A percentile compares a stretch with the other conserved stretches of the same genome.
Conservation (phyloP, 2,113 vertebrate genomes). For the Mastomys natalensis region DNA sequence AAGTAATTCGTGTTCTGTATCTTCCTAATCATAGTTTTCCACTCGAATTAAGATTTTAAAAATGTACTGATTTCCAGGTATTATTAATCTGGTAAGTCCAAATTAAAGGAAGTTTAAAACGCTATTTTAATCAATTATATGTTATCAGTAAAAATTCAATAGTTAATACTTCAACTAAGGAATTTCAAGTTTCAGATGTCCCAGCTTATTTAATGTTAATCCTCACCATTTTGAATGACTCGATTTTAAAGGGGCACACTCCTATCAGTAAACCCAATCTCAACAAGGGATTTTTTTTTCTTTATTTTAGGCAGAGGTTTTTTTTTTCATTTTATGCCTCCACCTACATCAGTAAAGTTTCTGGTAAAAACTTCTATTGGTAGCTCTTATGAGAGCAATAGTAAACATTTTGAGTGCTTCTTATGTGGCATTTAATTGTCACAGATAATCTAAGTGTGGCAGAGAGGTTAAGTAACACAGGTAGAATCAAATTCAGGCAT, state of each 20-base stretch:
- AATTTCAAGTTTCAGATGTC: slow-evolving; percentile 30
- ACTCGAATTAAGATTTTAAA: slow-evolving; percentile 5
- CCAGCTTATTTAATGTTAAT: neutral
- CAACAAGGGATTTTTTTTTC: neutral
- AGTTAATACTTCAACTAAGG: slow-evolving; percentile 12
- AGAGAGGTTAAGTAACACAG: neutral
- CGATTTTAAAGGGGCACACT: neutral
- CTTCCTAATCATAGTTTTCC: neutral
- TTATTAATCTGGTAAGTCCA: slow-evolving; percentile 41
- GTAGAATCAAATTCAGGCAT: neutral
- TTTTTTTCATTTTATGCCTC: slow-evolving; percentile 26
- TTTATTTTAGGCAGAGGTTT: neutral
- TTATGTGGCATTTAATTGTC: slow-evolving; percentile 32
- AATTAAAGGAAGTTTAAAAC: neutral
- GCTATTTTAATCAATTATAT: slow-evolving; percentile 42
- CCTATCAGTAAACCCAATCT: neutral
- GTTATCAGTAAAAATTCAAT: neutral
- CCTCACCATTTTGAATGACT: neutral
- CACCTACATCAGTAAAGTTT: neutral
- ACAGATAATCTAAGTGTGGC: neutral
- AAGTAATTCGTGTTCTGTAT: slow-evolving; percentile 25
- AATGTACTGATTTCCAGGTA: neutral
- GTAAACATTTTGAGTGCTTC: neutral
- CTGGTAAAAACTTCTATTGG: neutral
- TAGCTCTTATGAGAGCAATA: neutral